Evolutionary conservation across 2,797 vertebrate species (phyloP), one percentile per base, ranked within the genome.

Genomic region (Otus scops): DNA sequence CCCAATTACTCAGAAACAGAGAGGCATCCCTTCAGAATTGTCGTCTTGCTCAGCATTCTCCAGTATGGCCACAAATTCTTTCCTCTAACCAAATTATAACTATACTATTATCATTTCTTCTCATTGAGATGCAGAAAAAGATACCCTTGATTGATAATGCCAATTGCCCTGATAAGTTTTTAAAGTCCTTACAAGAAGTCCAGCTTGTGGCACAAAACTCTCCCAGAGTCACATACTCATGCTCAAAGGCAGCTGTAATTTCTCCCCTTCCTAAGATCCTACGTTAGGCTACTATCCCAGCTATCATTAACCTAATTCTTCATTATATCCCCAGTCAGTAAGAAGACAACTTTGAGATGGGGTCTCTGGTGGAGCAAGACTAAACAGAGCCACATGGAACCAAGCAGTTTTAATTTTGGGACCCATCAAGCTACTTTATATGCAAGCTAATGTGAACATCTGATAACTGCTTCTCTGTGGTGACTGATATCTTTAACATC

Each of bases 1-100:
- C 75, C 84, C 92, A 93, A 77, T 92, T 94, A 93, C 57, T 95
- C 81, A 83, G 83, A 91, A 93, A 82, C 12, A 94, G 56, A 83
- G 76, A 76, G 28, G 21, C 60, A 48, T 82, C 64, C 45, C 68
- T 82, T 96, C 91, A 79, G 57, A 86, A 26, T 51, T 64, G 61
- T 85, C 47, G 87, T 68, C 36, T 95, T 83, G 77, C 60, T 96
- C 95, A 95, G 90, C 83, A 34, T 81, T 92, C 59, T 94, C 36
- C 63, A 36, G 36, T 27, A 78, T 16, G 36, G 32, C 36, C 76
- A 80, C 20, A 80, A 89, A 91, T 80, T 54, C 36, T 89, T 83
- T 54, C 89, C 38, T 82, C 75, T 68, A 39, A 94, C 77, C 60
- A 64, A 95, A 89, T 53, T 70, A 38, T 64, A 85, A 87, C 36